phyloP scores from a whole-genome alignment of 2,888 invertebrate genomes.

The Ryuthela nishihirai region DNA sequence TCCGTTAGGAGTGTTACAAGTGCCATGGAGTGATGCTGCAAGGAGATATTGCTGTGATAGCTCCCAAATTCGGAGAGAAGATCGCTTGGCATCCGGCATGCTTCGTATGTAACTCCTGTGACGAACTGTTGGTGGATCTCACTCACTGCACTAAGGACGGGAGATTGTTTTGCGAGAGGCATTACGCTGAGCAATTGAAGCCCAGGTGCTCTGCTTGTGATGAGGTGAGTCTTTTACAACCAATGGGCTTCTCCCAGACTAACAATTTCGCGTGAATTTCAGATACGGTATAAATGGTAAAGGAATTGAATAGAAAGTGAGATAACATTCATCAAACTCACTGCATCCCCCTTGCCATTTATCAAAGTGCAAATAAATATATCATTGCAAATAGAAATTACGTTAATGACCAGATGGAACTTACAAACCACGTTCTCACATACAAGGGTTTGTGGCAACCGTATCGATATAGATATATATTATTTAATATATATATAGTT shows the following conservation, averaged over 20 bases:
- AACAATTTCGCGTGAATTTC: not conserved
- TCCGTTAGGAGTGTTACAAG: constrained; percentile 68
- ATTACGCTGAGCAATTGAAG: constrained; percentile 93
- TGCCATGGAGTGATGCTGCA: constrained; percentile 74
- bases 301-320: no score
- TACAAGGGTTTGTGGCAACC: no score
- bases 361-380: no score
- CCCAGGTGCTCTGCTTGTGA: constrained; percentile 96
- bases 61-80: constrained; percentile 72
- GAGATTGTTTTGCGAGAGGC: constrained; percentile 84
- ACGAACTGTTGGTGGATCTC: constrained; percentile 90
- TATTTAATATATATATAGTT: no score
- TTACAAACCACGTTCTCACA: no score
- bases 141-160: constrained; percentile 91
- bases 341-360: no score
- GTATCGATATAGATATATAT: no score
- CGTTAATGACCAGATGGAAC: no score
- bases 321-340: no score
- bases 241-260: no score
- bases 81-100: constrained; percentile 87
- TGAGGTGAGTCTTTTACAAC: constrained; percentile 92
- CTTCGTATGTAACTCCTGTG: constrained; percentile 82
- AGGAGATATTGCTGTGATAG: constrained; percentile 78
- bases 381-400: no score
- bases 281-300: no score